phyloP scores from a whole-genome alignment of 2,113 vertebrate species.

The Channa argus region DNA sequence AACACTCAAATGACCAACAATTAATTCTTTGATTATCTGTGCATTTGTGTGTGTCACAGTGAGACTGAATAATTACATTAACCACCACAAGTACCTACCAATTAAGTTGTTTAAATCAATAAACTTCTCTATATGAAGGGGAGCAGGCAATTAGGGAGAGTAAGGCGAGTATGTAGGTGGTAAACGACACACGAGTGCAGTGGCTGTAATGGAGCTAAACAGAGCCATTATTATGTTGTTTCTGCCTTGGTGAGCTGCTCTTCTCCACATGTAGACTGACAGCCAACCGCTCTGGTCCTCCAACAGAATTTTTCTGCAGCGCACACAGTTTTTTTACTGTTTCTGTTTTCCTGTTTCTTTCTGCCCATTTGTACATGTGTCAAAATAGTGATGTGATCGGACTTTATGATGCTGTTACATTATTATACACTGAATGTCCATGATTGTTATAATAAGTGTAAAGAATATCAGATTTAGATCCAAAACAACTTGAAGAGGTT shows the following conservation, averaged over 20 bases:
- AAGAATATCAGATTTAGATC: too few species aligned
- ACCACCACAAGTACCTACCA: constrained; percentile 13
- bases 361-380: not conserved
- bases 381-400: too few species aligned
- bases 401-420: too few species aligned
- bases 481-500: too few species aligned
- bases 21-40: constrained; percentile 26
- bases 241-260: constrained; percentile 20
- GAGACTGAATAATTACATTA: constrained; percentile 47
- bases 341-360: too few species aligned
- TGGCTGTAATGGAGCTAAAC: constrained; percentile 56
- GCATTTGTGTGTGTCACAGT: not conserved
- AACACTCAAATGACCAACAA: constrained; percentile 24
- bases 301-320: not conserved
- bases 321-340: not conserved
- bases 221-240: constrained; percentile 55
- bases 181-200: constrained; percentile 20
- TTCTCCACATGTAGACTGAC: constrained; percentile 5
- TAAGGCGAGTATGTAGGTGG: constrained; percentile 57
- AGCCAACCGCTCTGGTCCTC: constrained; percentile 2
- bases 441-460: too few species aligned
- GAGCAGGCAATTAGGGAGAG: constrained; percentile 47
- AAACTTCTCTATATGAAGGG: constrained; percentile 43
- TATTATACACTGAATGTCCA: too few species aligned
- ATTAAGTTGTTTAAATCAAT: constrained; percentile 71